Percentiles rank a stretch among this genome's conserved stretches.
Evolutionary conservation across 30 jellyfish, hydroid and myxozoan genomes (phyloP).

Genomic region (Aurelia aurita complex sp. Pacific): DNA sequence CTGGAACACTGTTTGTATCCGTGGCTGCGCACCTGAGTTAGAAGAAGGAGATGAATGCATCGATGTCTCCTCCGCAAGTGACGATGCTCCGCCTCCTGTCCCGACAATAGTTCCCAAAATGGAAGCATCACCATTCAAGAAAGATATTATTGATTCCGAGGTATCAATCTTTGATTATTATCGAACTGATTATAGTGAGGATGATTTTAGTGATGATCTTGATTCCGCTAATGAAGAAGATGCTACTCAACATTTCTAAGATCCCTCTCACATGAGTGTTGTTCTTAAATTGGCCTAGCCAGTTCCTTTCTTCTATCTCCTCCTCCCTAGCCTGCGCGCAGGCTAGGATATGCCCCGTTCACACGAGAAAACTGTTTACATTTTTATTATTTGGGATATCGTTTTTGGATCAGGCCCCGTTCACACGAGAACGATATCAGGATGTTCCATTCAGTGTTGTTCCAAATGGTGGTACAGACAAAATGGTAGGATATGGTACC

Average conservation of each 20-base stretch:
- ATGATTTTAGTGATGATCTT: constrained; percentile 2
- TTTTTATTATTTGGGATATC: no score
- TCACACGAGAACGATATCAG: no score
- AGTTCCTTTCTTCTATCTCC: no score
- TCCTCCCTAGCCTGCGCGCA: no score
- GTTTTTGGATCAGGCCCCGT: no score
- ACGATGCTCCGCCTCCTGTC: not conserved
- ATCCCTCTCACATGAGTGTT: no score
- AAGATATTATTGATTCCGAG: not conserved
- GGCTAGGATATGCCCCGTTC: no score
- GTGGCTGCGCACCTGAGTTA: constrained; percentile 58
- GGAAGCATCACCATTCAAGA: constrained; percentile 6
- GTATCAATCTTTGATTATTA: constrained; percentile 24
- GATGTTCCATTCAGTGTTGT: no score
- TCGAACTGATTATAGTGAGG: not conserved
- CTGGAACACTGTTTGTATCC: constrained; percentile 78
- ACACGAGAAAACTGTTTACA: no score
- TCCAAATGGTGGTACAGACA: no score
- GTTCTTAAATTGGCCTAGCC: no score
- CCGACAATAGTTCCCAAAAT: not conserved
- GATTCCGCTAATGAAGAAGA: constrained; percentile 12
- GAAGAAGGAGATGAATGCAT: constrained; percentile 64
- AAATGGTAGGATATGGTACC: no score
- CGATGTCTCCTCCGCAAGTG: not conserved
- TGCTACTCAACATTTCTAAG: not conserved